Percentiles rank a stretch among this genome's conserved stretches.
These are phyloP conservation scores for Eriosoma lanigerum DNA, from an alignment of 1,140 invertebrate species.

Conservation along the genomic window DNA sequence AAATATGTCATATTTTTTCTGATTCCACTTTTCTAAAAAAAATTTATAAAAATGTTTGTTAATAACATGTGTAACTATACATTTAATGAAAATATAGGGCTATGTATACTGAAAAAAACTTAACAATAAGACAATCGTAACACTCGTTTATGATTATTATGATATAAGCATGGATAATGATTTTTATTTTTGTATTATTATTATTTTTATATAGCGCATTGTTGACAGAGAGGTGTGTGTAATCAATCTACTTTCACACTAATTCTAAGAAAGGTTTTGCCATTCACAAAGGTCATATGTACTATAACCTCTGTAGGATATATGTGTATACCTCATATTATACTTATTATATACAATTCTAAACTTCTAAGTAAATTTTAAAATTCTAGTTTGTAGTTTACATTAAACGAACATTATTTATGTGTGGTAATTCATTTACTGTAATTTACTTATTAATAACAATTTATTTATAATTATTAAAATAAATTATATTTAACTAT, in stretches of 20 bases:
- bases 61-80: neutral
- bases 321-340: neutral
- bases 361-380: too few relatives aligned
- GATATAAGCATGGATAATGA: constrained; percentile 13
- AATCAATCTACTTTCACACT: constrained; percentile 48
- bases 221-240: constrained; percentile 45
- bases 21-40: too few relatives aligned
- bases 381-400: too few relatives aligned
- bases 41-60: too few relatives aligned
- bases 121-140: constrained; percentile 43
- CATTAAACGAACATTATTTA: too few relatives aligned
- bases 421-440: too few relatives aligned
- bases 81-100: constrained; percentile 13
- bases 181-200: constrained; percentile 45
- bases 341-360: neutral
- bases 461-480: too few relatives aligned
- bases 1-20: too few relatives aligned
- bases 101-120: neutral
- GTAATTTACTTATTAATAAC: too few relatives aligned
- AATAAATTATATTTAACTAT: too few relatives aligned
- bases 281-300: constrained; percentile 50
- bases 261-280: constrained; percentile 46
- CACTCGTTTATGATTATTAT: neutral
- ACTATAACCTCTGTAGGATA: constrained; percentile 36
- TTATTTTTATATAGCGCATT: constrained; percentile 39